Evolutionary conservation across 1,140 invertebrate genomes (phyloP), one percentile per base, ranked within the genome.

Genomic region (Meteorus sp.): DNA sequence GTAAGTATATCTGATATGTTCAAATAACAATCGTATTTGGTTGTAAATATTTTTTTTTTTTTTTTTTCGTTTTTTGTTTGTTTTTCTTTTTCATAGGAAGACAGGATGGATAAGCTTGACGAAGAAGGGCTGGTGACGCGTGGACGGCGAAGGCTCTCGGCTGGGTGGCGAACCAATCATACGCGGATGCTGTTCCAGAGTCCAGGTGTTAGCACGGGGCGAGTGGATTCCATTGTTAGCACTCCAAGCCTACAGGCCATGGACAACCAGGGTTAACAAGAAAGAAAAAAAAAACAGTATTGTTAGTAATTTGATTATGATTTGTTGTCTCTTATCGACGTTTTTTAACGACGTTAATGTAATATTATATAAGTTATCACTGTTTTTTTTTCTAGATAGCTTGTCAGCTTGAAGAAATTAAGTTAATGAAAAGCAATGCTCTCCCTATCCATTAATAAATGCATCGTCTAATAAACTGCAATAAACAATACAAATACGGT

Each of bases 171-270:
- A 78, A 76, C 72, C 70, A 68, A 75, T 70, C 70, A 71, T 76
- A 78, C 73, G 75, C 75, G 76, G 74, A 76, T 78, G 75, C 70
- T 78, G 76, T 78, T 74, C 77, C 77, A 77, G 72, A 77, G 75
- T 80, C 77, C 78, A 79, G 77, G 76, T 80, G 78, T 79, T 80
- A 79, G 77, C 77, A 79, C 77, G 75, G 77, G 76, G 72, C 77
- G 76, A 78, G 75, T 80, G 78, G 78, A 77, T 79, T 80, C 78
- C 78, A 79, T 78, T 80, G 82, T 85, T 85, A 86, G 84, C 85
- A 86, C 85, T 85, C 85, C 81, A 82, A 82, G 85, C 85, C 85
- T 86, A 85, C 78, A 82, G 79, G 81, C 79, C 79, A 80, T 80
- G 80, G 81, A 78, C 80, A 82, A 83, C 81, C 80, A 77, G 77